A percentile compares a stretch with the other conserved stretches of the same genome.
Evolutionary conservation across 2,888 invertebrate genomes (phyloP).

Genomic region (Poecilus cupreus): DNA sequence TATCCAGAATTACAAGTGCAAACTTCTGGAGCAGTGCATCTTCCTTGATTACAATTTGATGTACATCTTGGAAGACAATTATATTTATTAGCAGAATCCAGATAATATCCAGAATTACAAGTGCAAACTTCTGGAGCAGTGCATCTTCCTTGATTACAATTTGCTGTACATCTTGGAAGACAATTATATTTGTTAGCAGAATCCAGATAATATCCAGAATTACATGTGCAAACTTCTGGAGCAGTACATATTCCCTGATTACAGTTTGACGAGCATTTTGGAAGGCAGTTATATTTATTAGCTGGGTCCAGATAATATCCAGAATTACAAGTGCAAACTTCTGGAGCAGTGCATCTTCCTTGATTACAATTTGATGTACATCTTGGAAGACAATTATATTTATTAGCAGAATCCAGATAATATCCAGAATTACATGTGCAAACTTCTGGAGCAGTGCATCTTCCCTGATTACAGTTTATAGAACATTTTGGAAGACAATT

Average conservation of each 20-base stretch:
- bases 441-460: slow-evolving; percentile 62
- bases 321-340: slow-evolving; percentile 72
- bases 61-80: slow-evolving; percentile 2
- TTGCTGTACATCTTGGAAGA: slow-evolving; percentile 64
- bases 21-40: slow-evolving; percentile 29
- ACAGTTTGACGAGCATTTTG: slow-evolving; percentile 70
- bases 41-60: neutral
- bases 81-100: neutral
- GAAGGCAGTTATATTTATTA: slow-evolving; percentile 68
- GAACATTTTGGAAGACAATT: slow-evolving; percentile 63
- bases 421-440: slow-evolving; percentile 66
- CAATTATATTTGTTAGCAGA: slow-evolving; percentile 63
- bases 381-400: slow-evolving; percentile 63
- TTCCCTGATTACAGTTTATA: slow-evolving; percentile 63
- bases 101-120: slow-evolving; percentile 47
- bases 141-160: slow-evolving; percentile 62
- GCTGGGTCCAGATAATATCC: slow-evolving; percentile 74
- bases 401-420: slow-evolving; percentile 60
- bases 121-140: slow-evolving; percentile 60
- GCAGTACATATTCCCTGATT: slow-evolving; percentile 65
- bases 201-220: slow-evolving; percentile 73
- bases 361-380: slow-evolving; percentile 66
- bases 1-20: slow-evolving; percentile 55
- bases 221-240: slow-evolving; percentile 62
- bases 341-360: slow-evolving; percentile 69